Evolutionary conservation across 2,888 invertebrate genomes (phyloP), one percentile per base, ranked within the genome.

Genomic region (Fragum fragum): DNA sequence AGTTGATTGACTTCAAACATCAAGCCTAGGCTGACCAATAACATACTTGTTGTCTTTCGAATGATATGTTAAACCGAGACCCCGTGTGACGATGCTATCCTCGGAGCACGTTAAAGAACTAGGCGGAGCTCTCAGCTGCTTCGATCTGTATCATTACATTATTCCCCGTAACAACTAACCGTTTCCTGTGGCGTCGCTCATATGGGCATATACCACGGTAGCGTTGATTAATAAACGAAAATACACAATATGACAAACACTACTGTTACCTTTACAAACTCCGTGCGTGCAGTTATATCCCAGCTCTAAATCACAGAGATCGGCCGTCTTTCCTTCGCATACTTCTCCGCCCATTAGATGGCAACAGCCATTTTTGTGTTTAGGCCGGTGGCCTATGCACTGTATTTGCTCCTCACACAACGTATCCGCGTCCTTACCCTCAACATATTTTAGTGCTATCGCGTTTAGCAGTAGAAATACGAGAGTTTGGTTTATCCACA

Each of bases 181-280:
- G 32, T 36, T 9, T 3, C 9, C 32, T 36, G 32, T 3, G 32
- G 32, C 32, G 32, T 36, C 32, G 32, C 32, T 36, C 32, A 36
- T 36, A 36, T 36, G 9, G 32, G 32, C 32, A 36, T 36, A 6
- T 36, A 36, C 32, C 9, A 36, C 32, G 32, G 32, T 9, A 36
- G 32, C 32, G 32, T 6, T 9, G 32, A 36, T 36, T 6, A 9
- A 36, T 36, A 6, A 36, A 36, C 32, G 32, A 9, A 36, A 36
- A 36, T 36, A 52, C 18, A 52, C 21, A 52, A 52, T 52, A 52
- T 3, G 18, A 16, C n/a, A n/a, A n/a, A n/a, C n/a, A n/a, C n/a
- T n/a, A n/a, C n/a, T n/a, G n/a, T n/a, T 66, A 74, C 73, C 73
- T 74, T 26, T 47, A 53, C 73, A 74, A 18, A 63, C 66, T 61